phyloP scores from a whole-genome alignment of 2,888 invertebrate genomes.

The Carpatolechia fugitivella region DNA sequence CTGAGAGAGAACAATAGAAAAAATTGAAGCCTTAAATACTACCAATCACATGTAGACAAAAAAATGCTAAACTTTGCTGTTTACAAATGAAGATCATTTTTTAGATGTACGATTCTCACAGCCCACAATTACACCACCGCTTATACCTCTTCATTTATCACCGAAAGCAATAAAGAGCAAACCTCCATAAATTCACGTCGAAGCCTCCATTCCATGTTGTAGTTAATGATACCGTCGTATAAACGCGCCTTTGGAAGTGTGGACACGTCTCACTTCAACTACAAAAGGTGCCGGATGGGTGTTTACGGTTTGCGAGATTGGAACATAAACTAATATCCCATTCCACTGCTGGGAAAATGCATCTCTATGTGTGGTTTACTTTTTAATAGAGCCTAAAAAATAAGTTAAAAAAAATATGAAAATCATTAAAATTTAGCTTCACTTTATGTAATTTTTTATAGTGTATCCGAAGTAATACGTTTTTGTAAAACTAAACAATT shows the following conservation, averaged over 20 bases:
- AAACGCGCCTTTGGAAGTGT: constrained; percentile 48
- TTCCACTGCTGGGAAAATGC: too few relatives aligned
- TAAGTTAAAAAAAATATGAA: too few relatives aligned
- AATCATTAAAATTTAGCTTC: too few relatives aligned
- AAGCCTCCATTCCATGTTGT: constrained; percentile 39
- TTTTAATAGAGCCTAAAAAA: too few relatives aligned
- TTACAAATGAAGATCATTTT: background rate
- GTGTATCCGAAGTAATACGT: too few relatives aligned
- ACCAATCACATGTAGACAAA: too few relatives aligned
- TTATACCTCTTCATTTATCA: constrained; percentile 57
- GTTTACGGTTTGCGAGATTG: background rate
- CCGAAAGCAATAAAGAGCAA: constrained; percentile 54
- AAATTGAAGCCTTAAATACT: too few relatives aligned
- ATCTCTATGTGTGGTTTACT: too few relatives aligned
- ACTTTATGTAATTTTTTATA: too few relatives aligned
- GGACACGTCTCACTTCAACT: constrained; percentile 32
- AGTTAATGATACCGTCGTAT: constrained; percentile 57
- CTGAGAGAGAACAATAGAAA: too few relatives aligned
- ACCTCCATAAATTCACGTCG: constrained; percentile 52
- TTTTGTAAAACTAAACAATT: too few relatives aligned
- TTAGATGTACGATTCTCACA: background rate
- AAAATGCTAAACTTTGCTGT: background rate
- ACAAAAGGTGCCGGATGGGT: background rate
- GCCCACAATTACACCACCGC: constrained; percentile 22
- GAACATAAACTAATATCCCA: background rate